Evolutionary conservation across 2,888 invertebrate species (phyloP), one percentile per base, ranked within the genome.

Genomic region (Catocala sponsa): DNA sequence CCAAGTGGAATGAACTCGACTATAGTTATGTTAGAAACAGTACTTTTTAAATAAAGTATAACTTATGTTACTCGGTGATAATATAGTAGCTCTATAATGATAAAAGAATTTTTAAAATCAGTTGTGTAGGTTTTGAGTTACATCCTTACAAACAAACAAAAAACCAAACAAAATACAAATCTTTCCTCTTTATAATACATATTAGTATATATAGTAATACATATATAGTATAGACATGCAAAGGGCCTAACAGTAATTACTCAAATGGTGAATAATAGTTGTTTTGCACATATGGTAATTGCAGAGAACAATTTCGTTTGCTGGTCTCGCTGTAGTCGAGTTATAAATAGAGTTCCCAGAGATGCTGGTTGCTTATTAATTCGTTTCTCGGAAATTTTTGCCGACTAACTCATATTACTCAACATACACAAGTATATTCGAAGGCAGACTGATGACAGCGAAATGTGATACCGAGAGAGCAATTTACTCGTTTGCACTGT

Each of bases 291-390:
- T 59, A 64, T 72, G 64, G 64, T 62, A 62, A 72, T 63, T 32
- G 55, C 63, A 66, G 56, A 54, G 58, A 64, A 63, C 64, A 70
- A 38, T 38, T 74, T 63, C 47, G 50, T 71, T 59, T 56, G 55
- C 59, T 48, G 57, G 65, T 55, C 54, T 59, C 63, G 56, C 54
- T 50, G 54, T 54, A 51, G 33, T 49, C 55, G 55, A 13, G 52
- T 69, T 76, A 83, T 74, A 79, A 79, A 82, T 83, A 83, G 73
- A 64, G 51, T 79, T 78, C 76, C 63, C 58, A 65, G 76, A 79
- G 78, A 72, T 57, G 66, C 66, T 60, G 60, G 65, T 64, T 64
- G 81, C 57, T 78, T 81, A 76, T 77, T 80, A 76, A 84, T 74
- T 76, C 35, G 50, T 47, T 76, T 76, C 76, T 76, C 55, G 47